These are phyloP conservation scores for Crypturellus undulatus DNA, from an alignment of 2,113 vertebrate species.

Conservation along the genomic window DNA sequence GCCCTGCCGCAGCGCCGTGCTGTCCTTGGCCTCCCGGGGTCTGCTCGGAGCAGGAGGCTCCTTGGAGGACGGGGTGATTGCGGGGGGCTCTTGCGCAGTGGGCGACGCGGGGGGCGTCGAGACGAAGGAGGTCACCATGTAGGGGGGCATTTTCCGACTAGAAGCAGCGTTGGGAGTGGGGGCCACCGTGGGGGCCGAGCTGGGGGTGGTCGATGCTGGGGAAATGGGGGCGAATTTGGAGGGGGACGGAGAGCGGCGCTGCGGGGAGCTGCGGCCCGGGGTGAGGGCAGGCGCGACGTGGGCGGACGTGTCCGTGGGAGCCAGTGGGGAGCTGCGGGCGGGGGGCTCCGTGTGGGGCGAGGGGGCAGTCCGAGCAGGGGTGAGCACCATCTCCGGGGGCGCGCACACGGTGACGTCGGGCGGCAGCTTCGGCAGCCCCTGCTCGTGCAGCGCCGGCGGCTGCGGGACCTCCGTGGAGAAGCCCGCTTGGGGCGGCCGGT, in stretches of 20 bases:
- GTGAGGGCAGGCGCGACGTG: not conserved
- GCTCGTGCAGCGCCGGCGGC: not conserved
- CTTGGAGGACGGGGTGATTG: constrained; percentile 40
- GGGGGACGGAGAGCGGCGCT: constrained; percentile 5
- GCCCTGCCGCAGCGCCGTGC: constrained; percentile 86
- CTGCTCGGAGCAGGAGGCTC: constrained; percentile 68
- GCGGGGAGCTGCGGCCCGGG: not conserved
- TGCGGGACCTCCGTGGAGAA: not conserved
- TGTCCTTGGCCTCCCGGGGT: constrained; percentile 74
- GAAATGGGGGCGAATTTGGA: not conserved
- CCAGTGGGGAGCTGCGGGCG: not conserved
- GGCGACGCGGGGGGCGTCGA: constrained; percentile 71
- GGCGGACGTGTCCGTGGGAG: not conserved
- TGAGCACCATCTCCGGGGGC: constrained; percentile 42
- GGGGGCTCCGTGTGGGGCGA: not conserved
- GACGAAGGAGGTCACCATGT: constrained; percentile 81
- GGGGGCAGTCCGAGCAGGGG: constrained; percentile 23
- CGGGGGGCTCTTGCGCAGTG: constrained; percentile 37
- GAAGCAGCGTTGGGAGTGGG: constrained; percentile 32
- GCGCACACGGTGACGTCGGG: not conserved
- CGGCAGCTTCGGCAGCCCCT: not conserved
- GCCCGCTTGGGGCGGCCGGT: fast-evolving
- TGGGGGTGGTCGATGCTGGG: not conserved
- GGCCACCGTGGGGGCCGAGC: constrained; percentile 28
- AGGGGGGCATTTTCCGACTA: constrained; percentile 48